A percentile compares a stretch with the other conserved stretches of the same genome.
These are phyloP conservation scores for Melanotus villosus DNA, from an alignment of 2,888 invertebrate species.

Conservation along the genomic window DNA sequence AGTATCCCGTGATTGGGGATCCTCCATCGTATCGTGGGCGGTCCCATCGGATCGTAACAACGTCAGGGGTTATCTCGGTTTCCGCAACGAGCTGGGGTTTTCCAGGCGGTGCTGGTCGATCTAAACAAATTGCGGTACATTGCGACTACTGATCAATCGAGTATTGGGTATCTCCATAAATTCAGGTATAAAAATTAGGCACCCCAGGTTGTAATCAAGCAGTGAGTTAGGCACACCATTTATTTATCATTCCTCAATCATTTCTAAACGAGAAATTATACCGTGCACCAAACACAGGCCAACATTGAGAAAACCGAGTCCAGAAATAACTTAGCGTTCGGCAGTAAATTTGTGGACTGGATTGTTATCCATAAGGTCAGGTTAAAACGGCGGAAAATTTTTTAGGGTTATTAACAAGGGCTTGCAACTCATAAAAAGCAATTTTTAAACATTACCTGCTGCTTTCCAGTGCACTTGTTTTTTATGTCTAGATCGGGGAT, in stretches of 20 bases:
- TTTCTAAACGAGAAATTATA: slow-evolving; percentile 31
- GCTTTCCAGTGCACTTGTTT: slow-evolving; percentile 89
- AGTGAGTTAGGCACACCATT: slow-evolving; percentile 33
- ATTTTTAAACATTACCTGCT: slow-evolving; percentile 75
- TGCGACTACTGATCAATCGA: slow-evolving; percentile 26
- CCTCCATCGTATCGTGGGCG: slow-evolving; percentile 89
- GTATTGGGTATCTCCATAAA: slow-evolving; percentile 23
- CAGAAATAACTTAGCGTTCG: slow-evolving; percentile 45
- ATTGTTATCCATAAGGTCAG: slow-evolving; percentile 32
- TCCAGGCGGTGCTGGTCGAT: slow-evolving; percentile 85
- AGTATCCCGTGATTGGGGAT: slow-evolving; percentile 86
- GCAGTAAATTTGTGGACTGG: slow-evolving; percentile 32
- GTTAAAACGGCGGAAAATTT: slow-evolving; percentile 21
- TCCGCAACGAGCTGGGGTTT: slow-evolving; percentile 86
- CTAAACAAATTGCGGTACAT: slow-evolving; percentile 69
- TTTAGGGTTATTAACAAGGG: slow-evolving; percentile 17
- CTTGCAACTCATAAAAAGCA: slow-evolving; percentile 3
- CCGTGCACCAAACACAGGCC: slow-evolving; percentile 42
- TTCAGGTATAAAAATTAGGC: slow-evolving; percentile 25
- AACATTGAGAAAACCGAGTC: slow-evolving; percentile 40
- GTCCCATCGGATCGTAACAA: slow-evolving; percentile 87
- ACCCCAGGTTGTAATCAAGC: slow-evolving; percentile 33
- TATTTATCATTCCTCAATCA: slow-evolving; percentile 20
- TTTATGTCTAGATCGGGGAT: slow-evolving; percentile 74
- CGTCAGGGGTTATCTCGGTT: slow-evolving; percentile 81